Base-by-base conservation (phyloP, 92 coral and sea anemone genomes). In the Epizoanthus scotinus region DNA sequence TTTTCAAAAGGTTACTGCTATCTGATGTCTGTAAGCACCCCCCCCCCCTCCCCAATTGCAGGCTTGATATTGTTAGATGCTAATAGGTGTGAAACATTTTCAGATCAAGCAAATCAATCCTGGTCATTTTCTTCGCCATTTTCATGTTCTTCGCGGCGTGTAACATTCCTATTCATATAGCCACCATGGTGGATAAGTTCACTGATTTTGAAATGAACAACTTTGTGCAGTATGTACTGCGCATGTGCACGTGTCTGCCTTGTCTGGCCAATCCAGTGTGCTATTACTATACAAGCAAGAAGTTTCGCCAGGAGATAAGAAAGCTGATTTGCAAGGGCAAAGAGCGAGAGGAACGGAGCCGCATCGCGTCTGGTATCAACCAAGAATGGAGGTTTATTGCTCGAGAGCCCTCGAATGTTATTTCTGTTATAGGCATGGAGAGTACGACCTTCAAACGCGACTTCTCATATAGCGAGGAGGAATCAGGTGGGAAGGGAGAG, bases 241-340 rank as follows among this genome's bases (percentile, higher is more conserved):
- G 81, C 67, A 75, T 75, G 81, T 75, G 68, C 68, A 75, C 81
- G 6, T 75, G 81, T 21, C 15, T 75, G 21, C 81, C 81, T 6
- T 75, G 81, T 20, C 56, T 75, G 12, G 68, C 34, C 2, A 75
- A 75, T 29, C 68, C 81, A 0, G 49, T 59, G 18, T 75, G 68
- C 13, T 75, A 75, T 22, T 75, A 75, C 81, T 75, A 75, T 68
- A 68, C 81, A 17, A 75, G 81, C 38, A 59, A 36, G 24, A 75
- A 75, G 13, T 75, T 75, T 25, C 81, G 81, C 21, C 36, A 75
- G 24, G 81, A 75, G 56, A 59, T 75, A 1, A 26, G 81, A 25
- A 59, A 59, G 19, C 53, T 75, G 10, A 36, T 75, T 6, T 75
- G 81, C 40, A 31, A 25, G 24, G 66, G 36, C 24, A 75, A 58